Base-by-base conservation (phyloP, 1,140 invertebrate species). In the Anoplophora glabripennis region DNA sequence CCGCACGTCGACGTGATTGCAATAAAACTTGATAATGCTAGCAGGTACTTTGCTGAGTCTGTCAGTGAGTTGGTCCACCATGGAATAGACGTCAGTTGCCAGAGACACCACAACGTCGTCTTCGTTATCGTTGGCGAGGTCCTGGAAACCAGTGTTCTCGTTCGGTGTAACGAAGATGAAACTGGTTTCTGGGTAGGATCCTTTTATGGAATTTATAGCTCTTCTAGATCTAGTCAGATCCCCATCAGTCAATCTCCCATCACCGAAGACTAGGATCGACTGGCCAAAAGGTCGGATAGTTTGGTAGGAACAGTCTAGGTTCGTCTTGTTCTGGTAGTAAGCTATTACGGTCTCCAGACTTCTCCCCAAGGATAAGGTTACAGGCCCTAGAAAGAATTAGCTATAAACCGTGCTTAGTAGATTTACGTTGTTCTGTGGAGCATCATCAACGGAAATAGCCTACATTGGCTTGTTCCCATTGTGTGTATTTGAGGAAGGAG, bases 1-100 rank as follows among this genome's bases (percentile, higher is more conserved):
- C 41, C 57, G 35, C 8, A 63, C 52, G 10, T 59, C 12, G 10
- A 47, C 46, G 8, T 51, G 15, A 52, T 67, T 64, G 41, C 69
- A 69, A 59, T 67, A 65, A 59, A 70, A 61, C 28, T 69, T 62
- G n/a, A 72, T 57, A 45, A 72, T 64, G 34, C 59, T 61, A 4
- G 57, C 69, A 7, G 72, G 69, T 14, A 67, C 58, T 7, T 42
- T 58, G 21, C 53, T 62, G 18, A 73, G 41, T 33, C 61, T 61
- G 9, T 67, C 51, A 10, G 55, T 36, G 14, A 72, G 54, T 40
- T 42, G 21, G 10, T 55, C 41, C 14, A 64, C 57, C 8, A 68
- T 52, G 10, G 63, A 47, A 17, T 44, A 35, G 11, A 65, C 54
- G 55, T 62, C 51, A 45, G 47, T 58, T 21, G 58, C 48, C 42